Conservation (phyloP, 2,113 vertebrate species). For the Leiothrix lutea region DNA sequence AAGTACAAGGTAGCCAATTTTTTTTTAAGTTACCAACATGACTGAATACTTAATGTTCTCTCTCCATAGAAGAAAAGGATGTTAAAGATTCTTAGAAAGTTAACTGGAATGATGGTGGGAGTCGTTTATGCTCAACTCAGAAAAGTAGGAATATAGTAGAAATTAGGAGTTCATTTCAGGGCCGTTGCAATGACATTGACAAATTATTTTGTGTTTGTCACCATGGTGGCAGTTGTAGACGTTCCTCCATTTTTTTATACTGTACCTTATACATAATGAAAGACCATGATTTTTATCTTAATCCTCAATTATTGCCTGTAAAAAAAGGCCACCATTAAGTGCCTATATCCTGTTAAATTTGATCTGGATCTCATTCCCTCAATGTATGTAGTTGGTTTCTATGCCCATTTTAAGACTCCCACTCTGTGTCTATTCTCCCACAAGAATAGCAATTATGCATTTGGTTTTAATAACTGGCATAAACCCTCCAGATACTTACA, state of each 20-base stretch:
- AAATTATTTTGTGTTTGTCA: conserved; percentile 19
- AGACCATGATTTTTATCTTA: conserved; percentile 44
- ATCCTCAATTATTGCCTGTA: conserved; percentile 30
- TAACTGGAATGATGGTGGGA: not conserved
- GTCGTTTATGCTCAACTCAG: not conserved
- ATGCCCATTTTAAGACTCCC: conserved; percentile 30
- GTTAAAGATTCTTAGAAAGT: not conserved
- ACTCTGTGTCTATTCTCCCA: conserved; percentile 22
- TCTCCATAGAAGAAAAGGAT: not conserved
- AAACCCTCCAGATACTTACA: conserved; percentile 27
- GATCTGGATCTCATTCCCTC: conserved; percentile 45
- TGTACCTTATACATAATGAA: conserved; percentile 53
- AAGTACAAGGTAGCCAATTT: not conserved
- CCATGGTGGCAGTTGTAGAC: not conserved
- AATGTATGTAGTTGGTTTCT: conserved; percentile 45
- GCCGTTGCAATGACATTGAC: not conserved
- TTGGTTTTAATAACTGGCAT: conserved; percentile 19
- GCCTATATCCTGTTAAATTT: conserved; percentile 12
- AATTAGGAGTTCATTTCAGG: not conserved
- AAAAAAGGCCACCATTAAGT: conserved; percentile 10
- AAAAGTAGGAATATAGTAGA: not conserved
- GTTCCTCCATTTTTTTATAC: not conserved
- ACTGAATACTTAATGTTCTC: not conserved
- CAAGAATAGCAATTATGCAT: conserved; percentile 37
- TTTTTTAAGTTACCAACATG: not conserved